Percentiles rank a stretch among this genome's conserved stretches.
These are phyloP conservation scores for Poeciliopsis occidentalis DNA, from an alignment of 2,113 vertebrate genomes.

Conservation along the genomic window DNA sequence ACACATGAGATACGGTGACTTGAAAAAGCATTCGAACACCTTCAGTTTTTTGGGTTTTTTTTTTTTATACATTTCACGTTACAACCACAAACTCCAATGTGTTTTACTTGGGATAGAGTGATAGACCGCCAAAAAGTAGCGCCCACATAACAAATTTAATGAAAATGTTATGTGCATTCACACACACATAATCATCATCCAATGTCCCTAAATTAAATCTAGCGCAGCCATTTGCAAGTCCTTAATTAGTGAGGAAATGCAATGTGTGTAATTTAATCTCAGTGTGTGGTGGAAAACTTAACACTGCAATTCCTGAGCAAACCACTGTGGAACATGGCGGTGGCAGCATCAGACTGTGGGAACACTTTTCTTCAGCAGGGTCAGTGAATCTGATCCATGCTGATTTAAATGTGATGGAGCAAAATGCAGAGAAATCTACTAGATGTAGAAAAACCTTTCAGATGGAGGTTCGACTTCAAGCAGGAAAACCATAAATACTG, in stretches of 20 bases:
- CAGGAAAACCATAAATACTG: too few relatives aligned
- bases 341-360: neutral
- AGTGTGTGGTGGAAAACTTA: neutral
- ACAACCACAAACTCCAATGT: neutral
- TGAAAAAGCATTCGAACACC: neutral
- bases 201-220: neutral
- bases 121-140: neutral
- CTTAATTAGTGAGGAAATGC: neutral
- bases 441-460: too few relatives aligned
- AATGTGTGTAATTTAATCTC: neutral
- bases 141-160: neutral
- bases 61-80: neutral
- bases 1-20: constrained; percentile 26
- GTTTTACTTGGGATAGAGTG: neutral
- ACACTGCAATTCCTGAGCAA: neutral
- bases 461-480: too few relatives aligned
- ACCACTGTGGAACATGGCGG: neutral
- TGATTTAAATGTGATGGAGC: too few relatives aligned
- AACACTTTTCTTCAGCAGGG: neutral
- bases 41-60: too few relatives aligned
- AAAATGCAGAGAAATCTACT: too few relatives aligned
- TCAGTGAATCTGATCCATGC: neutral
- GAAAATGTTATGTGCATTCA: neutral
- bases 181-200: too few relatives aligned
- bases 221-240: neutral